phyloP scores from a whole-genome alignment of 2,888 invertebrate genomes.

The Erynnis tages region DNA sequence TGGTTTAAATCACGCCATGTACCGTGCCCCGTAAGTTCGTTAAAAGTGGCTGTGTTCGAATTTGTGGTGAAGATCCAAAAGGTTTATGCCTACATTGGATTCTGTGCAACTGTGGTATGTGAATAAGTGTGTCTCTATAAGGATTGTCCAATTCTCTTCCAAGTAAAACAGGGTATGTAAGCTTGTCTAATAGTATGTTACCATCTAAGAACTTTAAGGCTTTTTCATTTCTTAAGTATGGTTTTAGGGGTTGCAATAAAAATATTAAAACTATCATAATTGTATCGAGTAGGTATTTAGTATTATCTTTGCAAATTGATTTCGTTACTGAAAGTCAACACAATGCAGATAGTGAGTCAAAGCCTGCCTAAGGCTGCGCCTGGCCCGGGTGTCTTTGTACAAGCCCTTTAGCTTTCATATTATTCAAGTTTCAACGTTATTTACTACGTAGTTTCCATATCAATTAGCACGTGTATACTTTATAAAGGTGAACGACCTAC shows the following conservation, averaged over 20 bases:
- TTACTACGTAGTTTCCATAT: conserved; percentile 22
- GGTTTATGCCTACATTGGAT: conserved; percentile 50
- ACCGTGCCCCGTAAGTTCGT: conserved; percentile 70
- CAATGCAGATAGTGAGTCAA: not conserved
- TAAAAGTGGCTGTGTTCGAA: conserved; percentile 76
- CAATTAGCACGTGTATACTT: conserved; percentile 26
- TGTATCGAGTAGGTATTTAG: not conserved
- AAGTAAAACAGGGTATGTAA: conserved; percentile 67
- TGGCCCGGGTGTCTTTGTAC: not conserved
- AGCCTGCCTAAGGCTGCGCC: not conserved
- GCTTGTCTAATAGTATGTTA: conserved; percentile 25
- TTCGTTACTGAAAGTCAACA: not conserved
- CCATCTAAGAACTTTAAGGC: conserved; percentile 31
- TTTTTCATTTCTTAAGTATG: not conserved
- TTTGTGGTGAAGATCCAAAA: conserved; percentile 61
- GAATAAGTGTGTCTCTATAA: conserved; percentile 53
- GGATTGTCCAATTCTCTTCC: conserved; percentile 63
- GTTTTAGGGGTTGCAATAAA: no score
- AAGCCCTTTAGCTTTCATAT: conserved; percentile 9
- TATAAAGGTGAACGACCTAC: conserved; percentile 21
- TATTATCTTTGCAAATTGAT: not conserved
- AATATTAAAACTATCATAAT: no score
- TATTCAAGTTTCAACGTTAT: conserved; percentile 6
- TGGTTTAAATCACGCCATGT: conserved; percentile 70
- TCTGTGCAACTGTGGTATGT: conserved; percentile 56